Percentiles rank a stretch among this genome's conserved stretches.
phyloP scores from a whole-genome alignment of 2,113 vertebrate genomes.

The Eublepharis macularius region DNA sequence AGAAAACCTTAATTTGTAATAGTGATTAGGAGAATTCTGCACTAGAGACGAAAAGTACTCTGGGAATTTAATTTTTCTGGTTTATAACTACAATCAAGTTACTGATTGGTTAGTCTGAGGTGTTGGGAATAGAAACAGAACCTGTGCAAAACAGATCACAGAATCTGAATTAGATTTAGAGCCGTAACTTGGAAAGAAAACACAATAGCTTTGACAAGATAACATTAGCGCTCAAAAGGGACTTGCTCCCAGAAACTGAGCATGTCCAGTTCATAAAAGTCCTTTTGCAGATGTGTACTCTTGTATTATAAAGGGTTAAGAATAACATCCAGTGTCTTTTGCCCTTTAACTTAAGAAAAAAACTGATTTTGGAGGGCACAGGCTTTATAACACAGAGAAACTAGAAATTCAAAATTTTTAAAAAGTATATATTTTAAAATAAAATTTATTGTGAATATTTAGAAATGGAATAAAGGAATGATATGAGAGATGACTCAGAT shows the following conservation, averaged over 20 bases:
- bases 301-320: fast-evolving
- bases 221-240: fast-evolving
- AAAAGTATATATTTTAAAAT: not conserved
- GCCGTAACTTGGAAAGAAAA: not conserved
- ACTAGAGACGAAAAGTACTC: not conserved
- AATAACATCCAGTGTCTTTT: not conserved
- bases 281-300: too few relatives aligned
- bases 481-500: too few relatives aligned
- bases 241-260: not conserved
- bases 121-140: not conserved
- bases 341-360: not conserved
- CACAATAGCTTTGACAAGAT: not conserved
- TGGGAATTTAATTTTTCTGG: not conserved
- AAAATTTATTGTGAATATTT: not conserved
- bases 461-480: not conserved
- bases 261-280: not conserved
- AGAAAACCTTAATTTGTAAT: fast-evolving
- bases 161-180: fast-evolving
- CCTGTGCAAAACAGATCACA: not conserved
- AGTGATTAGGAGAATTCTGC: not conserved
- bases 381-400: not conserved
- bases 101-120: not conserved
- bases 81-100: not conserved
- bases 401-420: not conserved
- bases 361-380: not conserved